phyloP scores from a whole-genome alignment of 2,113 vertebrate genomes.

The Syngnathoides biaculeatus region DNA sequence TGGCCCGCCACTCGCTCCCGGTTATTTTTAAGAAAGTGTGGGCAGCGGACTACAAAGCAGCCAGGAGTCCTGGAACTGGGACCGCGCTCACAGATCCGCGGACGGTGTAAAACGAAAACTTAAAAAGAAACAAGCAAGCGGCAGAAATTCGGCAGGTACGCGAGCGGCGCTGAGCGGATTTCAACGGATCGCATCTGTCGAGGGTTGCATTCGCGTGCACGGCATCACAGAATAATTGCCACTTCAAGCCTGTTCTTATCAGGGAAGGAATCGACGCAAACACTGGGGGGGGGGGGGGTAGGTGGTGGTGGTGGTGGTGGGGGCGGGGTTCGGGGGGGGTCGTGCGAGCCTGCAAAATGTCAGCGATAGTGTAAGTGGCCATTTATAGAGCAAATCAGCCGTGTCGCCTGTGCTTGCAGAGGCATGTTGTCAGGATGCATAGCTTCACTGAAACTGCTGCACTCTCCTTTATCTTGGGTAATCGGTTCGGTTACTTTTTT shows the following conservation, averaged over 20 bases:
- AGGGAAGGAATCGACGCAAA: neutral
- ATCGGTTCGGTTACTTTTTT: neutral
- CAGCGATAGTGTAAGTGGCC: neutral
- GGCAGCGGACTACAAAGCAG: neutral
- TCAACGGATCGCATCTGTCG: neutral
- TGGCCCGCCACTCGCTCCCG: neutral
- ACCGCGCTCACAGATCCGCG: neutral
- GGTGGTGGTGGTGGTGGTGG: no score
- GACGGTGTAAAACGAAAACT: neutral
- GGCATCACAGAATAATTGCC: neutral
- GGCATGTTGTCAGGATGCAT: constrained; percentile 6
- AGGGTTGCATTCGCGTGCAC: neutral
- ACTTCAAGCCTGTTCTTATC: neutral
- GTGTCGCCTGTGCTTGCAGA: neutral
- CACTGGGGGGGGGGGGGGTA: neutral
- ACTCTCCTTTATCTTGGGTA: neutral
- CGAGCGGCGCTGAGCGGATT: neutral
- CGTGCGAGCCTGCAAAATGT: neutral
- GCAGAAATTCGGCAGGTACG: neutral
- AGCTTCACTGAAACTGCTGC: neutral
- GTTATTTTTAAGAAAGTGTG: constrained; percentile 7
- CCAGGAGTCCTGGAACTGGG: neutral
- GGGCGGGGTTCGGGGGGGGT: no score
- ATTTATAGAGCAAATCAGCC: constrained; percentile 4
- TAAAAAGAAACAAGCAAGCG: neutral